These are phyloP conservation scores for Danionella dracula DNA, from an alignment of 2,797 vertebrate genomes.

Conservation along the genomic window DNA sequence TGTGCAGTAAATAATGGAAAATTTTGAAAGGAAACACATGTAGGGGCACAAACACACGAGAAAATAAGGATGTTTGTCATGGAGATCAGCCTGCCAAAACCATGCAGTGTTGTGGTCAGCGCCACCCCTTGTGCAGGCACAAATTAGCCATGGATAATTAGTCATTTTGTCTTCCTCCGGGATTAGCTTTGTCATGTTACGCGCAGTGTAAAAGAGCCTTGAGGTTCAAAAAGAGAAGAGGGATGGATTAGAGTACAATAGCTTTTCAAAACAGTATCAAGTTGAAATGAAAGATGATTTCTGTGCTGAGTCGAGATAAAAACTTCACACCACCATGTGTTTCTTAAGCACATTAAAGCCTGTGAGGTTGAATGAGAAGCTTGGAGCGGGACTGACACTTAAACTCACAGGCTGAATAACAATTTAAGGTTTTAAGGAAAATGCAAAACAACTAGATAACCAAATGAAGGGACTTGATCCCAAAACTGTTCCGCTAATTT, in stretches of 20 bases:
- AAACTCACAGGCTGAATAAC: background rate
- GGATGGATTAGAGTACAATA: background rate
- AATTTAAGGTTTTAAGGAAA: background rate
- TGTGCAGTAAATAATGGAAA: no score
- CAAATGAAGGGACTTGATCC: background rate
- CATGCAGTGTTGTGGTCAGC: no score
- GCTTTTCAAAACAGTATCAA: background rate
- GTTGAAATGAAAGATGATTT: background rate
- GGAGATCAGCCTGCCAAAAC: no score
- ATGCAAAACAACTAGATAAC: background rate
- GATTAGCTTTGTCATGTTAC: no score
- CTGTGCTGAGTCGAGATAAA: background rate
- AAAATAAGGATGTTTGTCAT: no score
- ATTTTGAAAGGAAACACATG: no score
- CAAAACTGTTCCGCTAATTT: background rate
- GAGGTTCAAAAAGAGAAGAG: background rate
- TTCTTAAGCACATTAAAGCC: background rate
- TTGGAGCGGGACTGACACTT: background rate
- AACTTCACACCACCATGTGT: background rate
- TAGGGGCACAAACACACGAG: no score
- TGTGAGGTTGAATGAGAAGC: background rate
- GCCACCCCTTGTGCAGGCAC: no score
- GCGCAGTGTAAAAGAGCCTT: no score
- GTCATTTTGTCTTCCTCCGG: no score
- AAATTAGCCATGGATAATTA: no score